phyloP scores from a whole-genome alignment of 2,797 vertebrate species.

The Chelon labrosus region DNA sequence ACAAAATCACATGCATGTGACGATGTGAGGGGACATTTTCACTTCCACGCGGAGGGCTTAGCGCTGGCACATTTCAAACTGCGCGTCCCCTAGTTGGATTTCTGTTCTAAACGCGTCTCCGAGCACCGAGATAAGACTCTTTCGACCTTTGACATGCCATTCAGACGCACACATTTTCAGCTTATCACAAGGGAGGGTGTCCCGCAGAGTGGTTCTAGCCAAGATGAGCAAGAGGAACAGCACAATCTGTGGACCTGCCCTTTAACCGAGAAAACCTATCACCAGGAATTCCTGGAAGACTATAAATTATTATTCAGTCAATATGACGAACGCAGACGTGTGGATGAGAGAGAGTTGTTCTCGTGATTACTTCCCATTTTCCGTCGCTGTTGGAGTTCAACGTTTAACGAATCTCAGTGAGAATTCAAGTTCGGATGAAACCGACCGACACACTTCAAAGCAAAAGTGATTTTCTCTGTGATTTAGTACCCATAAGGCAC shows the following conservation, averaged over 20 bases:
- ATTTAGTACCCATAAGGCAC: constrained; percentile 9
- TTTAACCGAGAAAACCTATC: constrained; percentile 1
- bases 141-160: not conserved
- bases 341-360: not conserved
- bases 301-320: constrained; percentile 15
- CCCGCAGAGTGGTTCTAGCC: too few relatives aligned
- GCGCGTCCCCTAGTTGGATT: too few relatives aligned
- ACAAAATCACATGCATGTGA: constrained; percentile 3
- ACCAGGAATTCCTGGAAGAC: not conserved
- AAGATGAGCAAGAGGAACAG: too few relatives aligned
- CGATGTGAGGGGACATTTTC: not conserved
- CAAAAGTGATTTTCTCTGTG: not conserved
- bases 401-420: not conserved
- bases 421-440: not conserved
- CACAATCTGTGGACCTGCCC: not conserved
- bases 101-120: not conserved
- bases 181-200: too few relatives aligned
- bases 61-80: too few relatives aligned
- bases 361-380: too few relatives aligned
- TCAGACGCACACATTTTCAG: not conserved
- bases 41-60: too few relatives aligned
- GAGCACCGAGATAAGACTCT: not conserved
- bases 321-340: constrained; percentile 2
- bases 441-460: not conserved
- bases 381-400: not conserved